phyloP scores from a whole-genome alignment of 2,113 vertebrate genomes.

The Phyllopteryx taeniolatus region DNA sequence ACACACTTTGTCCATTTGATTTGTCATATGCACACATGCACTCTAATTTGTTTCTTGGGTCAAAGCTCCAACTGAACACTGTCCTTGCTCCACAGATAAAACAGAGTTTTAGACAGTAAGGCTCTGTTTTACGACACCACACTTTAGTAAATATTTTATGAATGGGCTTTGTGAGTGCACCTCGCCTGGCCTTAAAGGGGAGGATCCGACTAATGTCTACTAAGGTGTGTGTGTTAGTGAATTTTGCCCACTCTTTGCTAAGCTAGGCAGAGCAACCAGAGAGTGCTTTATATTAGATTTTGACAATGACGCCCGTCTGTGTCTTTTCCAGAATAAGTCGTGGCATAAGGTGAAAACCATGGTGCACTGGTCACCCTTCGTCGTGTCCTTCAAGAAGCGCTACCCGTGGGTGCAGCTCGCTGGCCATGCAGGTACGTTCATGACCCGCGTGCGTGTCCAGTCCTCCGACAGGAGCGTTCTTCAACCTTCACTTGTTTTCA shows the following conservation, averaged over 20 bases:
- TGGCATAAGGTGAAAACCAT: conserved; percentile 86
- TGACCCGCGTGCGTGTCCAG: neutral
- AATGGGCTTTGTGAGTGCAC: conserved; percentile 50
- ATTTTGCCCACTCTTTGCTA: neutral
- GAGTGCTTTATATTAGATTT: conserved; percentile 10
- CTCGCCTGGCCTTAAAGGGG: conserved; percentile 48
- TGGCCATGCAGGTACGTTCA: conserved; percentile 80
- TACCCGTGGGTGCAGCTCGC: conserved; percentile 90
- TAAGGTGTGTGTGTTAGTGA: conserved; percentile 12
- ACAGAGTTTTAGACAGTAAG: conserved; percentile 22
- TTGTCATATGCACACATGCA: neutral
- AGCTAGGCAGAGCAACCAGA: conserved; percentile 4
- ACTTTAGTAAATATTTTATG: conserved; percentile 71
- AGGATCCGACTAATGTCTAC: conserved; percentile 44
- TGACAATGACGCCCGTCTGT: conserved; percentile 3
- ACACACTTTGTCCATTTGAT: neutral
- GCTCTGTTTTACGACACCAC: conserved; percentile 52
- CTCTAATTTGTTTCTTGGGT: conserved; percentile 41
- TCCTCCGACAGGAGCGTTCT: neutral
- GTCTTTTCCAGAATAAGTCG: conserved; percentile 71
- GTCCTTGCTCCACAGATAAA: conserved; percentile 57
- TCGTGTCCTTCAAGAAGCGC: conserved; percentile 83
- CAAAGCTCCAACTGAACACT: conserved; percentile 53
- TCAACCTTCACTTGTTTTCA: neutral
- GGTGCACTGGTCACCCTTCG: conserved; percentile 82